These are phyloP conservation scores for Rousettus leschenaultii DNA, from an alignment of 2,113 vertebrate genomes.

Conservation along the genomic window DNA sequence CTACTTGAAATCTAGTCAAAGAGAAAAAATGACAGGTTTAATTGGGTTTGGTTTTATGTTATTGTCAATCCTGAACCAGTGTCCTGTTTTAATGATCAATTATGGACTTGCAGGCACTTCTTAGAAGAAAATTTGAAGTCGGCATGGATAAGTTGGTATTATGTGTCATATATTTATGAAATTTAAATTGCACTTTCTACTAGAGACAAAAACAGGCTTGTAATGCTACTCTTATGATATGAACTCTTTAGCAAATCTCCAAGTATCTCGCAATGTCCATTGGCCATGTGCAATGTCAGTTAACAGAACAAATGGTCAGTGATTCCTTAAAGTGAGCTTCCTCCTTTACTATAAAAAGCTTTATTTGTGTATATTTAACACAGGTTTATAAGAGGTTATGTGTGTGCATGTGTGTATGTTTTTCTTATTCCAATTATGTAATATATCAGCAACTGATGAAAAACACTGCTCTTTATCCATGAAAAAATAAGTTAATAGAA, in stretches of 20 bases:
- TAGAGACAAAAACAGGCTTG: neutral
- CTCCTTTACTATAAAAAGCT: neutral
- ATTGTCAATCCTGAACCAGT: slow-evolving; percentile 4
- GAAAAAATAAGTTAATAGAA: neutral
- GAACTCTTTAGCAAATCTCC: neutral
- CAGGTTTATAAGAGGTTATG: neutral
- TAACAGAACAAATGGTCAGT: neutral
- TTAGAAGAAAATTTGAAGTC: neutral
- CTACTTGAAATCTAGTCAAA: neutral
- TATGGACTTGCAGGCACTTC: neutral
- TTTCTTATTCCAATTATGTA: neutral
- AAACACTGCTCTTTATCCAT: neutral
- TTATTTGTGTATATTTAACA: neutral
- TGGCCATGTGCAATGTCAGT: neutral
- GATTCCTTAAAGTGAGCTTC: neutral
- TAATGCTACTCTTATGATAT: neutral
- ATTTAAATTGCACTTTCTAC: neutral
- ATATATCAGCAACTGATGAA: neutral
- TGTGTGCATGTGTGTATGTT: neutral
- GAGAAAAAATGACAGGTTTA: neutral
- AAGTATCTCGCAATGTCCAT: neutral
- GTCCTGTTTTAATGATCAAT: neutral
- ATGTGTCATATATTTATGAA: neutral
- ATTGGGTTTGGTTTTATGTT: neutral
- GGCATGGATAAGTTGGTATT: neutral